Base-by-base conservation (phyloP, 2,113 vertebrate species). In the Dasypus novemcinctus region DNA sequence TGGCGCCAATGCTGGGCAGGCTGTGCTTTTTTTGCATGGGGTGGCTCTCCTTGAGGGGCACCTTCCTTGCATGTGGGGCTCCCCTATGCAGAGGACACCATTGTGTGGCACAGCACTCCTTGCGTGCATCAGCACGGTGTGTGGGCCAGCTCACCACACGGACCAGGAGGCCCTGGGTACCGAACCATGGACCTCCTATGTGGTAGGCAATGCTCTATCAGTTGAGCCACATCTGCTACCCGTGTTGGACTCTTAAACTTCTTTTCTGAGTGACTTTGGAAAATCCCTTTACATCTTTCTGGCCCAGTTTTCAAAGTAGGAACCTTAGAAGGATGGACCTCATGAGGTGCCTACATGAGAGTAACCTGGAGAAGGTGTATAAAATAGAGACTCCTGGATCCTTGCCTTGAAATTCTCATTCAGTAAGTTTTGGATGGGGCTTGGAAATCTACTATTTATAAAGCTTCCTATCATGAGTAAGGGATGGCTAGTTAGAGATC, bases 271-370 rank as follows among this genome's bases (percentile, higher is more conserved):
- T 93, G 92, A 92, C 93, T 87, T 96, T 0, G 0, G 93, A 94
- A 97, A 98, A 96, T 96, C 86, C 94, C 92, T 97, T 95, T 88
- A 94, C 52, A 78, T 94, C 94, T 96, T 80, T 75, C 10, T 59
- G 71, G 66, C 93, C 93, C 90, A 86, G 59, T 93, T 97, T 97
- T 98, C 96, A 95, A 85, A 95, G 96, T 68, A 95, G 86, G 87
- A 93, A 95, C 38, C 96, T 91, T 96, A 69, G 95, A 95, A 95
- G 95, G n/a, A 12, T 41, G 31, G 31, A 49, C 23, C n/a, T 36
- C 31, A 5, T 82, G 75, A 43, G 46, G 66, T 25, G 75, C 43
- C 17, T n/a, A 4, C 33, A 1, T 20, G 69, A 21, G 7, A 69
- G 36, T 13, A 74, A 83, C 69, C 18, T 68, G 64, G 54, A 79